Base-by-base conservation (phyloP, 2,797 vertebrate species). In the Enteromius treurensis region DNA sequence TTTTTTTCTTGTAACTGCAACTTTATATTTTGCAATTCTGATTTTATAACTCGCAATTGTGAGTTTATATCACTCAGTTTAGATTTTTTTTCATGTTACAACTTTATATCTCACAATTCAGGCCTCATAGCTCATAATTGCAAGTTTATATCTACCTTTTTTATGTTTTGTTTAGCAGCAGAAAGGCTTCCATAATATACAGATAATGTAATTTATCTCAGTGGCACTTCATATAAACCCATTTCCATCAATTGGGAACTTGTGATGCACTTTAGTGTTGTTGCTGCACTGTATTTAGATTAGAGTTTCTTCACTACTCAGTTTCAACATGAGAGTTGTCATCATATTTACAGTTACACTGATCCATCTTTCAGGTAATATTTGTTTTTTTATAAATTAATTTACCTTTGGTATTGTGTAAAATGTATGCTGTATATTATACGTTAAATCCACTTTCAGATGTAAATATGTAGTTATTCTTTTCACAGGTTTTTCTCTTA, bases 401-500 rank as follows among this genome's bases (percentile, higher is more conserved):
- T 21, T n/a, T 14, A 42, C 21, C 21, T 10, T 21, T 58, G 9
- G 34, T 37, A 5, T 37, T n/a, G n/a, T 58, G 53, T 3, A 58
- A 58, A 23, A 6, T 6, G 34, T 37, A 37, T 37, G 3, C 32
- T 34, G 32, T 34, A 37, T 37, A 6, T 37, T 37, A 37, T 37
- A 37, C 34, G 34, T 4, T 62, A 13, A 65, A 34, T 65, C 7
- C 32, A 64, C 26, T 34, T 65, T 68, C 32, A n/a, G 9, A n/a
- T 23, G 53, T n/a, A 5, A 71, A 71, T 47, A 26, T 11, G 47
- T 40, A 15, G 13, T 49, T 70, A 19, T 71, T 77, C 42, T 6
- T 81, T 84, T 23, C 76, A 65, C 88, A 90, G 88, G 84, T 47
- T 77, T 76, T 26, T 84, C 77, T 9, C 3, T 8, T 8, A 67